Conservation (phyloP, 2,888 invertebrate genomes). For the Lomographa bimaculata region DNA sequence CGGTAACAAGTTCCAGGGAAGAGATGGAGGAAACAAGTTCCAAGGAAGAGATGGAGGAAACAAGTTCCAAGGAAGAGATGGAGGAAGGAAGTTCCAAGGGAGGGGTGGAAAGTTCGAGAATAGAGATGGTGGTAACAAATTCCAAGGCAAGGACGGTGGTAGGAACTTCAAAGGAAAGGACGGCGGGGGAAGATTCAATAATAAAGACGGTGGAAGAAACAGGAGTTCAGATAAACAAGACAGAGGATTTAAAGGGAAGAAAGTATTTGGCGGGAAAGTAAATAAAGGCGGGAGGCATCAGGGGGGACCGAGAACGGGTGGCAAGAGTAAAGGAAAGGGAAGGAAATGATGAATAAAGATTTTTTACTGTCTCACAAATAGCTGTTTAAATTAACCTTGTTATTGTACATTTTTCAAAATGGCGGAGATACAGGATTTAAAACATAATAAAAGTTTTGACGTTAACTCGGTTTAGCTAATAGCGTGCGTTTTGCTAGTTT, state of each 20-base stretch:
- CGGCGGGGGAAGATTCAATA: conserved; percentile 21
- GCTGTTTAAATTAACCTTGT: too few species aligned
- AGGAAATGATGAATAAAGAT: conserved; percentile 43
- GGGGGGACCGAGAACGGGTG: conserved; percentile 30
- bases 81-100: conserved; percentile 35
- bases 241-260: conserved; percentile 47
- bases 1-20: conserved; percentile 36
- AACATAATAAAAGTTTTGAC: too few species aligned
- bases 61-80: conserved; percentile 42
- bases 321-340: conserved; percentile 53
- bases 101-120: conserved; percentile 43
- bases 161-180: conserved; percentile 31
- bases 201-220: conserved; percentile 25
- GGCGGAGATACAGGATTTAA: too few species aligned
- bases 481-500: too few species aligned
- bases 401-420: too few species aligned
- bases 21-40: conserved; percentile 24
- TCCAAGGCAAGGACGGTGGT: conserved; percentile 34
- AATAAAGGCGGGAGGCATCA: conserved; percentile 52
- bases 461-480: too few species aligned
- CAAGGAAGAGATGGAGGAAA: conserved; percentile 40
- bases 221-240: conserved; percentile 21
- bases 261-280: conserved; percentile 70
- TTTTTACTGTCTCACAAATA: conserved; percentile 18
- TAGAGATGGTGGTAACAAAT: conserved; percentile 30